phyloP scores from a whole-genome alignment of 1,140 invertebrate species.

The Drosophila sproati region DNA sequence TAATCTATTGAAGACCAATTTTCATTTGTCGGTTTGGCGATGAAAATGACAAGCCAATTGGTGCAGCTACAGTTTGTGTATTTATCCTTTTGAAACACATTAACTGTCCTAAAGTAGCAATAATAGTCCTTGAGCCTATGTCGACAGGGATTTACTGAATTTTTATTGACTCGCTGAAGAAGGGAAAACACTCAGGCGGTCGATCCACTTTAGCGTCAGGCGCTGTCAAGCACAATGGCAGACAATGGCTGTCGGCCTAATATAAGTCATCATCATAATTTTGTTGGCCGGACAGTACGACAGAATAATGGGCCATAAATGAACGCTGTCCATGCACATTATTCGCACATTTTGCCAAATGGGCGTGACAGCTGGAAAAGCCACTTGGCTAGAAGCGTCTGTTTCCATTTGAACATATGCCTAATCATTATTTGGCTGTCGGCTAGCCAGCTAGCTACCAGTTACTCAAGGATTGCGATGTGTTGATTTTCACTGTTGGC shows the following conservation, averaged over 20 bases:
- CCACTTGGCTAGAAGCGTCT: slow-evolving; percentile 7
- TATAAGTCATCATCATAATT: slow-evolving; percentile 81
- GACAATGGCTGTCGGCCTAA: slow-evolving; percentile 65
- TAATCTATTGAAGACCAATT: slow-evolving; percentile 50
- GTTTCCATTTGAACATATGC: slow-evolving; percentile 57
- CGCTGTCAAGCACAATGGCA: slow-evolving; percentile 28
- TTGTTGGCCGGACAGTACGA: slow-evolving; percentile 58
- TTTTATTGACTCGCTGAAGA: slow-evolving; percentile 71
- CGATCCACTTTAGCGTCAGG: slow-evolving; percentile 5
- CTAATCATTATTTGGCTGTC: slow-evolving; percentile 70
- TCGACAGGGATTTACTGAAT: slow-evolving; percentile 78
- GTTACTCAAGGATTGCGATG: slow-evolving; percentile 38
- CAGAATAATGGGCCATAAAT: slow-evolving; percentile 66
- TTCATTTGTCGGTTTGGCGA: slow-evolving; percentile 44
- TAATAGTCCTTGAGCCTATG: slow-evolving; percentile 81
- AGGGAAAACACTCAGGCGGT: slow-evolving; percentile 1
- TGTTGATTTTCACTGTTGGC: slow-evolving; percentile 77
- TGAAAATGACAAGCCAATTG: slow-evolving; percentile 39
- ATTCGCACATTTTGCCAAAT: slow-evolving; percentile 78
- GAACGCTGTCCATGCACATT: slow-evolving; percentile 69
- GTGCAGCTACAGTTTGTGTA: slow-evolving; percentile 27
- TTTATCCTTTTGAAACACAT: slow-evolving; percentile 70
- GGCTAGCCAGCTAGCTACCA: slow-evolving; percentile 17
- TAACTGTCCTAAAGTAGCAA: slow-evolving; percentile 76
- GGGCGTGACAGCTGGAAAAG: slow-evolving; percentile 56